Evolutionary conservation across 2,113 vertebrate species (phyloP).

Genomic region (Dolichotis patagonum): DNA sequence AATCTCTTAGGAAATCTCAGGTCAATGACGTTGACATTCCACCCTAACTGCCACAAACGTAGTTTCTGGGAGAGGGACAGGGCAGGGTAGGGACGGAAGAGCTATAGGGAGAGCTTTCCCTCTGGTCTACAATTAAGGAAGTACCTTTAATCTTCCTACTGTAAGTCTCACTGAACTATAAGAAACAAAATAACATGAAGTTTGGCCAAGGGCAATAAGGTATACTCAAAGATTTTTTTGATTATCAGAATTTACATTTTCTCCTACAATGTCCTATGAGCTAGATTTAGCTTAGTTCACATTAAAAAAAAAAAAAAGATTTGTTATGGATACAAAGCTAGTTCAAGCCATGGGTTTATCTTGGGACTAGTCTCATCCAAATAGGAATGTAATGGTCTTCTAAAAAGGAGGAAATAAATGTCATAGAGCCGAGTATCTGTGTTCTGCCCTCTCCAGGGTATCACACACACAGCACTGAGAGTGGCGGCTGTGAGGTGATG

Average conservation of each 20-base stretch:
- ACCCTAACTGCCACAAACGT: background rate
- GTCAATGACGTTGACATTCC: background rate
- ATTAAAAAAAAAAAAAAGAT: background rate
- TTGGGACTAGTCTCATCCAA: background rate
- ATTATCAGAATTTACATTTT: background rate
- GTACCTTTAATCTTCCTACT: background rate
- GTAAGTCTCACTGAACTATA: background rate
- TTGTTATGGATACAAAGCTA: conserved; percentile 31
- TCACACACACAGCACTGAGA: background rate
- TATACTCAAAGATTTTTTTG: background rate
- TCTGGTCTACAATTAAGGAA: background rate
- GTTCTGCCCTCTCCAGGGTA: background rate
- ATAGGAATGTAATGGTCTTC: background rate
- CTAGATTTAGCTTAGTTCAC: conserved; percentile 24
- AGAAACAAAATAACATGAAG: background rate
- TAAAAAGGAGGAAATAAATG: background rate
- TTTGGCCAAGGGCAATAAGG: background rate
- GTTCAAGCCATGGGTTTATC: background rate
- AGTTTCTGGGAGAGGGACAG: background rate
- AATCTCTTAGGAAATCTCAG: background rate
- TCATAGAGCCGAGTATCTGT: background rate
- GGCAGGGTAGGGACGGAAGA: rapidly evolving
- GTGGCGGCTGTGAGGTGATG: background rate
- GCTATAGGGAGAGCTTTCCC: background rate
- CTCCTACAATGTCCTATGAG: background rate